Percentiles rank a stretch among this genome's conserved stretches.
Evolutionary conservation across 2,113 vertebrate species (phyloP).

Genomic region (Chrysemys picta): DNA sequence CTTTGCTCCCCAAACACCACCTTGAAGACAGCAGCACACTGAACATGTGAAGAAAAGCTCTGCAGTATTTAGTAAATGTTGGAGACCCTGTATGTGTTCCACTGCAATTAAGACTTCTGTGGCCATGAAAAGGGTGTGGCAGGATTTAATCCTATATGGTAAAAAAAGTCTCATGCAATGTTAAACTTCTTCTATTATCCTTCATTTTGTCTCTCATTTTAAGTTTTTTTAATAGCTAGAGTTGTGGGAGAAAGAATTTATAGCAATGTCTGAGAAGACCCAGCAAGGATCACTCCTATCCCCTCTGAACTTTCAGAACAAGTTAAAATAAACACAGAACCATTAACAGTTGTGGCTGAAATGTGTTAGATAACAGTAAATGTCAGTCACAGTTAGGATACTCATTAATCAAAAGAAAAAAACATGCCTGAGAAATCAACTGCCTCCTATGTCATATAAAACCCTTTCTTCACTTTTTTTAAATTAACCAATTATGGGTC

Average conservation of each 20-base stretch:
- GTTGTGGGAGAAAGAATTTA: background rate
- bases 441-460: background rate
- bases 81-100: background rate
- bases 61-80: slow-evolving; percentile 26
- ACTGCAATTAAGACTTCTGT: background rate
- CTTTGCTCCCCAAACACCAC: slow-evolving; percentile 37
- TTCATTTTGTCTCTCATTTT: rapidly evolving
- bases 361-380: background rate
- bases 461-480: background rate
- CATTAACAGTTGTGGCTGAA: background rate
- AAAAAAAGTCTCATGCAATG: background rate
- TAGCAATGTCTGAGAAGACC: background rate
- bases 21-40: slow-evolving; percentile 23
- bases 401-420: background rate
- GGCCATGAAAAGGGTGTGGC: background rate
- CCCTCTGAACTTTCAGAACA: background rate
- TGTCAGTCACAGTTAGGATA: background rate
- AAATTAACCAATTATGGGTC: background rate
- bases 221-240: background rate
- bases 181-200: background rate
- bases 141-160: background rate
- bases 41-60: background rate
- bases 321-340: background rate
- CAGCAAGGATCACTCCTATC: background rate
- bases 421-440: background rate